These are phyloP conservation scores for Drosophila melanosoma DNA, from an alignment of 2,888 invertebrate species.

Conservation along the genomic window DNA sequence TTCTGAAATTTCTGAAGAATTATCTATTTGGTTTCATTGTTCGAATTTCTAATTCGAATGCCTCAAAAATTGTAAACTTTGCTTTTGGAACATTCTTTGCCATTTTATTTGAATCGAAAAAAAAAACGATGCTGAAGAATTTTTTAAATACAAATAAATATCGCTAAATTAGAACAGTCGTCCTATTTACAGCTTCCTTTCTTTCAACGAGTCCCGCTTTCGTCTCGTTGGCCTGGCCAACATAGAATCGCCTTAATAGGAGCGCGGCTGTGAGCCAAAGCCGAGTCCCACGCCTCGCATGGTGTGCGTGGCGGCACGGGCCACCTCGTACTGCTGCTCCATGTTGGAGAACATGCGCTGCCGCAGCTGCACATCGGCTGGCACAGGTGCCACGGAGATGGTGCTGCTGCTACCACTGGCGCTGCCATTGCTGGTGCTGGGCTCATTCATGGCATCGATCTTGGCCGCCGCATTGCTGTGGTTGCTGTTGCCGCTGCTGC, in stretches of 20 bases:
- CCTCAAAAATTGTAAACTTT: not conserved
- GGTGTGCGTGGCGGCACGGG: slow-evolving; percentile 97
- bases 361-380: slow-evolving; percentile 82
- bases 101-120: slow-evolving; percentile 60
- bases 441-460: slow-evolving; percentile 19
- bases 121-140: slow-evolving; percentile 16
- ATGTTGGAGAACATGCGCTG: slow-evolving; percentile 96
- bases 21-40: not conserved
- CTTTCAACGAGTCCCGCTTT: slow-evolving; percentile 6
- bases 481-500: slow-evolving; percentile 16
- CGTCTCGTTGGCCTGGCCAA: not conserved
- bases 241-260: slow-evolving; percentile 61
- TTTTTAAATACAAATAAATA: slow-evolving; percentile 38
- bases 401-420: slow-evolving; percentile 30
- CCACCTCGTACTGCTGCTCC: slow-evolving; percentile 98
- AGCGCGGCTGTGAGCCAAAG: slow-evolving; percentile 87
- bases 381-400: slow-evolving; percentile 32
- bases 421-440: slow-evolving; percentile 21
- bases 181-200: slow-evolving; percentile 43
- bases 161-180: slow-evolving; percentile 37
- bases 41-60: not conserved
- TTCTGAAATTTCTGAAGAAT: not conserved
- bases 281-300: slow-evolving; percentile 95
- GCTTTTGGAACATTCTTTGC: slow-evolving; percentile 51
- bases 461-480: slow-evolving; percentile 28